These are phyloP conservation scores for Laticauda laticaudata DNA, from an alignment of 2,113 vertebrate species.

Conservation along the genomic window DNA sequence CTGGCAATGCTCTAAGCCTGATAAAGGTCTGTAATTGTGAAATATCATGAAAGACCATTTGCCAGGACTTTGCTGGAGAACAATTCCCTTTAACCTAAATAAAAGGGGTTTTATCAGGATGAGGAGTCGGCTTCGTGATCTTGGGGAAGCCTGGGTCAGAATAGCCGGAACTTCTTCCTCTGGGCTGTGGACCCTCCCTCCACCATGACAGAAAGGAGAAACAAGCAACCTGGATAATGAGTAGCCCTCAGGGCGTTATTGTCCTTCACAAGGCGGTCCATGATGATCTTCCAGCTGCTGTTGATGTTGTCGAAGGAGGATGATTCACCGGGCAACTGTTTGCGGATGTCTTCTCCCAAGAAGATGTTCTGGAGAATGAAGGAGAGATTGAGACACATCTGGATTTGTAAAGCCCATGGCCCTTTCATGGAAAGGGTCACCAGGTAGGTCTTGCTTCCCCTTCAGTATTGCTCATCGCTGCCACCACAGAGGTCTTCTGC, in stretches of 20 bases:
- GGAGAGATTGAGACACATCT: not conserved
- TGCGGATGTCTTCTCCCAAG: slow-evolving; percentile 83
- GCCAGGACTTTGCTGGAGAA: no score
- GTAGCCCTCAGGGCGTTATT: slow-evolving; percentile 81
- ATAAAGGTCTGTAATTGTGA: no score
- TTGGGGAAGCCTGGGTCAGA: no score
- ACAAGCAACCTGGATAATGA: slow-evolving; percentile 74
- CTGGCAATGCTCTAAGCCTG: no score
- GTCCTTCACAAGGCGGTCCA: slow-evolving; percentile 73
- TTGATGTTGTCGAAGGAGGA: slow-evolving; percentile 79
- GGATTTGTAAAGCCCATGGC: no score
- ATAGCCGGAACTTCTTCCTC: not conserved
- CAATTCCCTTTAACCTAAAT: no score
- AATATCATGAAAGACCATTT: no score
- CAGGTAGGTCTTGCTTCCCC: fast-evolving
- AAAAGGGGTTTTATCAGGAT: no score
- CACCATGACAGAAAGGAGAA: fast-evolving
- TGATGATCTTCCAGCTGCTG: slow-evolving; percentile 79
- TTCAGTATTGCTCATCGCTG: not conserved
- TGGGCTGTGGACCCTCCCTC: fast-evolving
- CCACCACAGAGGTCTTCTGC: not conserved
- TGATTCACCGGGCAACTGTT: slow-evolving; percentile 81
- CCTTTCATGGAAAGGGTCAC: fast-evolving
- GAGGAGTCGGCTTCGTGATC: no score
- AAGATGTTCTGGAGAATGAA: slow-evolving; percentile 81